Evolutionary conservation across 2,888 invertebrate species (phyloP).

Genomic region (Eutolmus rufibarbis): DNA sequence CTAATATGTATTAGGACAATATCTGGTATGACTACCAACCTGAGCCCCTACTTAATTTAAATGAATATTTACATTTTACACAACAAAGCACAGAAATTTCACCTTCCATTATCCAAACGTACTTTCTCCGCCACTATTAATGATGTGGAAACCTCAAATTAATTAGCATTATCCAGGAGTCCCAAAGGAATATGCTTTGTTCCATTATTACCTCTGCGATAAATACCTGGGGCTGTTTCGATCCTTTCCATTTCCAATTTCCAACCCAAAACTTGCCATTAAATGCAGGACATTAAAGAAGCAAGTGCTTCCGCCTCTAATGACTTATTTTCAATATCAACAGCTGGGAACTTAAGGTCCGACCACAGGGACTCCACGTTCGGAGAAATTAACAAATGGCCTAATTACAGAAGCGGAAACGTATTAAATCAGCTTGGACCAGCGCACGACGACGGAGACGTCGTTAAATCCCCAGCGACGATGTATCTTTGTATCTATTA

Average conservation of each 20-base stretch:
- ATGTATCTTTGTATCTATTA: background rate
- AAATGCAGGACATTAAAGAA: background rate
- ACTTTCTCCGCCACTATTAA: background rate
- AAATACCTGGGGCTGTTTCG: background rate
- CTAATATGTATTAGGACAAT: background rate
- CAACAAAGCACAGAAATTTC: background rate
- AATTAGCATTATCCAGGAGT: background rate
- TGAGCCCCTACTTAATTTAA: background rate
- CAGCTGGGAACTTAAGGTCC: background rate
- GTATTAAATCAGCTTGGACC: background rate
- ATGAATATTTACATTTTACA: background rate
- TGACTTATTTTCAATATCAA: background rate
- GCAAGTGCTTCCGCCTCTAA: background rate
- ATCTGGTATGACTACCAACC: background rate
- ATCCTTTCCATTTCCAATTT: background rate
- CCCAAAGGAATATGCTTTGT: background rate
- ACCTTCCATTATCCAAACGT: background rate
- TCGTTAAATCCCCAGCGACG: background rate
- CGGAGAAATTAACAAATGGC: background rate
- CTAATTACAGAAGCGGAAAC: background rate
- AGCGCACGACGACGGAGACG: background rate
- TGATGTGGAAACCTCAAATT: background rate
- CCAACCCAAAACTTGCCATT: background rate
- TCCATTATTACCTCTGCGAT: background rate
- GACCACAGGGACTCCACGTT: background rate